Base-by-base conservation (phyloP, 2,888 invertebrate genomes). In the Fragum whitleyi region DNA sequence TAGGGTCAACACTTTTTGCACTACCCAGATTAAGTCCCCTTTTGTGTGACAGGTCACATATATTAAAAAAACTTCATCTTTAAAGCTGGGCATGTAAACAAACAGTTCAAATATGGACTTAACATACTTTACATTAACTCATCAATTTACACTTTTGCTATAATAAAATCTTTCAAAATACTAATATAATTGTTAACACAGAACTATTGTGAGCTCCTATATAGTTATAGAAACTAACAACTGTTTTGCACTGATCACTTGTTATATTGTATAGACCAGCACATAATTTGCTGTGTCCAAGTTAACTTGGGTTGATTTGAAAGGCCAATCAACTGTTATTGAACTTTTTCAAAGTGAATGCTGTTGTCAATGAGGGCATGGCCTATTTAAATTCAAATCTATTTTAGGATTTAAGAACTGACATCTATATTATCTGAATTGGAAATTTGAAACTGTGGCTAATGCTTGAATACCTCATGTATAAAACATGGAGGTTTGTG, bases 311-410 rank as follows among this genome's bases (percentile, higher is more conserved):
- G n/a, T 47, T 3, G 3, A 47, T 47, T 47, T 47, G 47, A 47
- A 47, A 47, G 47, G 47, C 47, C 47, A 47, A 47, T 47, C 19
- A 47, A 47, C 14, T 36, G 2, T 47, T 47, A 47, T 47, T 47
- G 47, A 47, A 47, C 47, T 47, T 47, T 47, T 47, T 47, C 47
- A 47, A 26, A 57, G 57, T 57, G 57, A 26, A 57, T n/a, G 21
- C 26, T 21, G 57, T 57, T 57, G 57, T 23, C 57, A 57, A 57
- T 21, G 26, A 26, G 26, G 57, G 23, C 21, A 26, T 57, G 26
- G 26, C 57, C 23, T 57, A 57, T 26, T 57, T 57, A 57, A 57
- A 21, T 57, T 57, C n/a, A 47, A 57, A 57, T 57, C 57, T 57
- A 57, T 57, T 57, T 57, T 26, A 57, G 57, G 57, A 47, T 16